Evolutionary conservation across 2,113 vertebrate genomes (phyloP).

Genomic region (Halcyon malimbica): DNA sequence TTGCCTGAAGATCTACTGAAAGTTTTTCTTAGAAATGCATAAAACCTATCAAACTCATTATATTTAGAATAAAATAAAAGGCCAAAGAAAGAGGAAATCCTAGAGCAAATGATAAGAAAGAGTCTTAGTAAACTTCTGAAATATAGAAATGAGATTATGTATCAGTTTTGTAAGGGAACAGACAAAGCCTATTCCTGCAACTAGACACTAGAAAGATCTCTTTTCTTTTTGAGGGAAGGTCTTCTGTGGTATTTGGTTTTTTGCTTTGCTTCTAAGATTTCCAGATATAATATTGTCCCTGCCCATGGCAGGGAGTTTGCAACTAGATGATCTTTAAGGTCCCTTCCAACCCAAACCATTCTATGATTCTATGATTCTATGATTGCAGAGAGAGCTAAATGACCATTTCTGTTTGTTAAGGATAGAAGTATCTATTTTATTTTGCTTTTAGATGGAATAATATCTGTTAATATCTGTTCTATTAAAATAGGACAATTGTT

Average conservation of each 20-base stretch:
- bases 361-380: not conserved
- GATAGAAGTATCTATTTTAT: not conserved
- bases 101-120: not conserved
- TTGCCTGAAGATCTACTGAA: not conserved
- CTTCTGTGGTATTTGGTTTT: not conserved
- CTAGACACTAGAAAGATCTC: not conserved
- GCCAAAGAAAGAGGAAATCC: not conserved
- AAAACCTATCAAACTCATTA: not conserved
- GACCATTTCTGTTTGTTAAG: not conserved
- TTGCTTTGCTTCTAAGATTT: not conserved
- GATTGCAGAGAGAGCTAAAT: not conserved
- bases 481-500: slow-evolving; percentile 17
- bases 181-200: not conserved
- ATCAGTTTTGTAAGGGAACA: not conserved
- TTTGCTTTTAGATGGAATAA: not conserved
- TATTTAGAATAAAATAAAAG: not conserved
- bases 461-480: not conserved
- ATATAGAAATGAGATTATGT: not conserved
- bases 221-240: not conserved
- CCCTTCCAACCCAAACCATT: not conserved
- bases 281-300: not conserved
- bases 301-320: not conserved
- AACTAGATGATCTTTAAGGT: not conserved
- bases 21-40: not conserved
- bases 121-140: not conserved